Evolutionary conservation across 2,797 vertebrate genomes (phyloP), one percentile per base, ranked within the genome.

Genomic region (Tapera naevia): DNA sequence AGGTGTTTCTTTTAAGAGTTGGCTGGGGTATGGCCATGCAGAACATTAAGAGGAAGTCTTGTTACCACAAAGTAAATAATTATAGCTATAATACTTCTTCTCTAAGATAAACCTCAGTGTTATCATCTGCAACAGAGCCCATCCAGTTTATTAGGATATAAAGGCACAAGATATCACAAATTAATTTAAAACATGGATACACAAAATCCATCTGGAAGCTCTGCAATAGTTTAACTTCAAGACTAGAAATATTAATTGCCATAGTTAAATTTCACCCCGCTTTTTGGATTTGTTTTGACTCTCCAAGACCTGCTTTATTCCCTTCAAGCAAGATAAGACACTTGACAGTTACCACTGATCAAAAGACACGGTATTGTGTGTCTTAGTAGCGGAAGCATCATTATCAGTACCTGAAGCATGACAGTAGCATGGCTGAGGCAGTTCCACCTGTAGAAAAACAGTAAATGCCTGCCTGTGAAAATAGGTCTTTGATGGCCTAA

Each of bases 11-110:
- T 80, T 65, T 11, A 58, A 21, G 24, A 23, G 3, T 33, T 53
- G 6, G 3, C 10, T n/a, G 12, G 3, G 2, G 3, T 24, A n/a
- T 25, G 2, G 16, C 22, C 43, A 9, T 30, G 8, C 27, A 79
- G 41, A 66, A 3, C 80, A 32, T n/a, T 48, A 27, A 50, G 21
- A 50, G n/a, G 32, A 58, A 64, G 7, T 11, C 11, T 66, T 56
- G 12, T 23, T 75, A 65, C 17, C 54, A 9, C 45, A 17, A 67
- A 60, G 12, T 30, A 87, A 88, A 28, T 57, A 30, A 64, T 43
- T 32, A 50, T 1, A 61, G 6, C 9, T 61, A 19, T 32, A 2
- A 66, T 32, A 50, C 5, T 11, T 83, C 18, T 12, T 54, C 7
- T 41, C 3, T 10, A 28, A 32, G 4, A 23, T 5, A 4, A 15